Evolutionary conservation across 2,797 vertebrate species (phyloP).

Genomic region (Enteromius unitaeniatus): DNA sequence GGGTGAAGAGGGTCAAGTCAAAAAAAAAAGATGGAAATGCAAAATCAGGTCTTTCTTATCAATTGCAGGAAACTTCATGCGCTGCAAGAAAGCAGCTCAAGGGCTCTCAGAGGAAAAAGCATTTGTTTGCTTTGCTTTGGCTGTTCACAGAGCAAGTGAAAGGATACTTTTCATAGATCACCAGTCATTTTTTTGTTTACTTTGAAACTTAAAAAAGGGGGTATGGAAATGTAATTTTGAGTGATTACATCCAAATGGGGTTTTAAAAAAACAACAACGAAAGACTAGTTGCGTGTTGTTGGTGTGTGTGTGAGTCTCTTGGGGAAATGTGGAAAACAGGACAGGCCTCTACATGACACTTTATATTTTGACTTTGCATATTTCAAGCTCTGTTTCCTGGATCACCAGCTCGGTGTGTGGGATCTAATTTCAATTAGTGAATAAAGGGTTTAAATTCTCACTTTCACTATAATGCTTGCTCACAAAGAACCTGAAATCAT

Average conservation of each 20-base stretch:
- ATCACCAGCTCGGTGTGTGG: conserved; percentile 34
- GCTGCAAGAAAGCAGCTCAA: conserved; percentile 37
- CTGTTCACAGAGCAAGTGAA: conserved; percentile 44
- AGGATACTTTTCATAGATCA: conserved; percentile 38
- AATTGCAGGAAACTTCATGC: conserved; percentile 57
- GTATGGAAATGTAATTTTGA: conserved; percentile 13
- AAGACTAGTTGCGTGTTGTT: conserved; percentile 3
- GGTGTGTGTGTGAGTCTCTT: neutral
- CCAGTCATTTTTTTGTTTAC: neutral
- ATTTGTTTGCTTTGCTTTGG: conserved; percentile 47
- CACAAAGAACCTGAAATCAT: neutral
- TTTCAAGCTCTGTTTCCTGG: conserved; percentile 32
- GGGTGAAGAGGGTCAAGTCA: conserved; percentile 47
- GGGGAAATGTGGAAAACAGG: conserved; percentile 23
- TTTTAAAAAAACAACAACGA: neutral
- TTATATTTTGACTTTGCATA: conserved; percentile 39
- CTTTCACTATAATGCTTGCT: neutral
- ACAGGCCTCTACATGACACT: conserved; percentile 34
- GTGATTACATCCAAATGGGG: conserved; percentile 30
- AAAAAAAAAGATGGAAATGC: conserved; percentile 51
- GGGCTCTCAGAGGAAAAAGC: conserved; percentile 49
- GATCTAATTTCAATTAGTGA: conserved; percentile 6
- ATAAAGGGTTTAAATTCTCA: neutral
- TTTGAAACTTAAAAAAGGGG: neutral
- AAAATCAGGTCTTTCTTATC: conserved; percentile 62